phyloP scores from a whole-genome alignment of 2,113 vertebrate genomes.

The Nothocercus nigrocapillus region DNA sequence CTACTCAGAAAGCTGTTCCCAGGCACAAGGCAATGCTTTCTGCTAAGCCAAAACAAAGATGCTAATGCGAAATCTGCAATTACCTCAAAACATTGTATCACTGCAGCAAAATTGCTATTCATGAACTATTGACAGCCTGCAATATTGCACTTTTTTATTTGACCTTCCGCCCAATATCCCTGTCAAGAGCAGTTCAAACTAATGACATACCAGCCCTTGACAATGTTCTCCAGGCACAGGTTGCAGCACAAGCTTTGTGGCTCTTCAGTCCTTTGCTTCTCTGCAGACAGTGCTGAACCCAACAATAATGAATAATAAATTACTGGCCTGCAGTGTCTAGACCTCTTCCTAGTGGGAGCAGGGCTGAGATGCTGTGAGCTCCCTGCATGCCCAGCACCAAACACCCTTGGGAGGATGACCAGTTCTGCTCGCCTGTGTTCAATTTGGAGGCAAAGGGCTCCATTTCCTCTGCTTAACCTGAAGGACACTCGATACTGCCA shows the following conservation, averaged over 20 bases:
- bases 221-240: neutral
- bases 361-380: neutral
- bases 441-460: conserved; percentile 18
- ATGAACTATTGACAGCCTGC: neutral
- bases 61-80: neutral
- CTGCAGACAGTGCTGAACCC: neutral
- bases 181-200: neutral
- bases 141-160: neutral
- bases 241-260: neutral
- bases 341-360: conserved; percentile 27
- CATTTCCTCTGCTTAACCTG: conserved; percentile 30
- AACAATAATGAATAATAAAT: neutral
- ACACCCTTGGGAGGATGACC: neutral
- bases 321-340: conserved; percentile 40
- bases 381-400: neutral
- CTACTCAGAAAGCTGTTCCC: neutral
- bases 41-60: neutral
- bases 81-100: neutral
- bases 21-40: neutral
- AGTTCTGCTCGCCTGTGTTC: neutral
- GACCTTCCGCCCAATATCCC: neutral
- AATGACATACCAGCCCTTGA: neutral
- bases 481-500: neutral
- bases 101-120: neutral
- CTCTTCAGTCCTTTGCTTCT: neutral